phyloP scores from a whole-genome alignment of 2,113 vertebrate genomes.

The human (Homo sapiens) region GRCh38 chrX:106460501-106461000 shows the following conservation, averaged over 20 bases:
- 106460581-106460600: not conserved
- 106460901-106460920: not conserved
- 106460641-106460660: not conserved
- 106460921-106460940: not conserved
- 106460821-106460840: not conserved
- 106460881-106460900: not conserved
- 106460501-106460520: not conserved
- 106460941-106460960: not conserved
- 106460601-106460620: not conserved
- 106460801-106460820: not conserved
- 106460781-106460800: not conserved
- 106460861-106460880: not conserved
- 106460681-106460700: not conserved
- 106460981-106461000: not conserved
- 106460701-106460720: not conserved
- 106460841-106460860: not conserved
- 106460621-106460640: not conserved
- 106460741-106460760: not conserved
- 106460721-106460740: not conserved
- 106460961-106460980: not conserved
- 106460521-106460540: not conserved
- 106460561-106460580: not conserved
- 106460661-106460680: not conserved
- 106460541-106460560: not conserved
- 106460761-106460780: not conserved